Evolutionary conservation across 2,888 invertebrate genomes (phyloP).

Genomic region (Ochropleura plecta): DNA sequence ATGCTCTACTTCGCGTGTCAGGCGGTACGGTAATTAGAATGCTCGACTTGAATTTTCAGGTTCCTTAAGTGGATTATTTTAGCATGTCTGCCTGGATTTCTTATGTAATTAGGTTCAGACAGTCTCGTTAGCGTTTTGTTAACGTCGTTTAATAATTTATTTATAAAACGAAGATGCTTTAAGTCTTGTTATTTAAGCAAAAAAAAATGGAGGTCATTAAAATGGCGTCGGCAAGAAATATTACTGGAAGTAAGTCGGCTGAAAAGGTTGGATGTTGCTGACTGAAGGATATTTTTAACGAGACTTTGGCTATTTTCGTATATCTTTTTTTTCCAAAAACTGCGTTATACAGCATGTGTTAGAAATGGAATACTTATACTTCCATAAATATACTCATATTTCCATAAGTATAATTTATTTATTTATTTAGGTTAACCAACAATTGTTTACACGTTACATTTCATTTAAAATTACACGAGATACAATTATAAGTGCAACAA

Average conservation of each 20-base stretch:
- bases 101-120: slow-evolving; percentile 3
- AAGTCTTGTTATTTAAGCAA: slow-evolving; percentile 2
- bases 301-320: not conserved
- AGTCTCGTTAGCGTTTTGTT: not conserved
- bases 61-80: slow-evolving; percentile 1
- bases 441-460: too few relatives aligned
- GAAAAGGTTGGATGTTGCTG: not conserved
- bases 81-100: not conserved
- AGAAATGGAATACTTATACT: not conserved
- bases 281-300: slow-evolving; percentile 8
- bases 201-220: slow-evolving; percentile 14
- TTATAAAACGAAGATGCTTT: not conserved
- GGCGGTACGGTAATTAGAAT: slow-evolving; percentile 17
- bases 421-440: too few relatives aligned
- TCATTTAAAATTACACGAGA: too few relatives aligned
- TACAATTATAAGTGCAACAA: too few relatives aligned
- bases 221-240: not conserved
- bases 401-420: too few relatives aligned
- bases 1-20: slow-evolving; percentile 6
- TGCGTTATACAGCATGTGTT: not conserved
- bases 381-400: not conserved
- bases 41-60: slow-evolving; percentile 16
- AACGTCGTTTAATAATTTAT: not conserved
- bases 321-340: not conserved
- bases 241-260: not conserved